Percentiles rank a stretch among this genome's conserved stretches.
phyloP scores from a whole-genome alignment of 2,113 vertebrate species.

The Leptosomus discolor region DNA sequence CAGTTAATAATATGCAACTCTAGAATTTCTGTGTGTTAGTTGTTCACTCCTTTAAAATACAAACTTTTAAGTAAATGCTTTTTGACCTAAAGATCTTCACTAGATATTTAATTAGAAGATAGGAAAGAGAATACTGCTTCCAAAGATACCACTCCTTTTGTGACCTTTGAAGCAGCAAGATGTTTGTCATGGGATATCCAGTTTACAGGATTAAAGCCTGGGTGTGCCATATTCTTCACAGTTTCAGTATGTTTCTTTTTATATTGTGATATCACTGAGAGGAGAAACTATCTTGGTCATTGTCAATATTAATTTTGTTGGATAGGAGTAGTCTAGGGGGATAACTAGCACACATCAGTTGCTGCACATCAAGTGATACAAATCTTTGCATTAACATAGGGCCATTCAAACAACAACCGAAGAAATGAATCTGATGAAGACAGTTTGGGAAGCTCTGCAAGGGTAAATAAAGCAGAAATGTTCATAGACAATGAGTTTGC shows the following conservation, averaged over 20 bases:
- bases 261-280: neutral
- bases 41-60: neutral
- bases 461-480: conserved; percentile 78
- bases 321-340: neutral
- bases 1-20: neutral
- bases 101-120: neutral
- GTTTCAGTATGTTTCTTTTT: neutral
- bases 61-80: neutral
- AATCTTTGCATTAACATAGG: conserved; percentile 73
- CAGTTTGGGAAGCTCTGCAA: conserved; percentile 89
- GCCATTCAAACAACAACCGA: conserved; percentile 75
- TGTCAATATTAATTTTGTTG: neutral
- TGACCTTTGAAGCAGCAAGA: neutral
- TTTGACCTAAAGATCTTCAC: neutral
- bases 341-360: neutral
- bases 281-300: neutral
- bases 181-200: neutral
- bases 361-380: neutral
- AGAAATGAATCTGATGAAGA: conserved; percentile 91
- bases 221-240: neutral
- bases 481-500: neutral
- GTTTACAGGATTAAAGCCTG: neutral
- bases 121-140: neutral
- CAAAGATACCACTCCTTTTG: neutral
- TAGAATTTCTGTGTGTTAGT: neutral